Evolutionary conservation across 1,140 invertebrate species (phyloP), one percentile per base, ranked within the genome.

Genomic region (Tachypleus tridentatus): DNA sequence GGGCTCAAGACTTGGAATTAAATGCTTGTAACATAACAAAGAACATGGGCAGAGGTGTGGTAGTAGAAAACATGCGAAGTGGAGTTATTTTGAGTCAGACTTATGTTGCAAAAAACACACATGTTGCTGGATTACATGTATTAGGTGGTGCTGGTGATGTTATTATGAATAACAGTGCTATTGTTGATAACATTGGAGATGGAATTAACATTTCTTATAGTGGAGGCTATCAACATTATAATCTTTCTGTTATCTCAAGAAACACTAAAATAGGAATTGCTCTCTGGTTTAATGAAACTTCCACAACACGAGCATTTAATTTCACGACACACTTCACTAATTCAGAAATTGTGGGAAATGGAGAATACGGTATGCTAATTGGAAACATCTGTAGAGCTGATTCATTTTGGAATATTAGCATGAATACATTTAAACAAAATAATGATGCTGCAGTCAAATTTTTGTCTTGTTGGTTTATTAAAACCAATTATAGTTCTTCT

Each of bases 11-110:
- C 74, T 79, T 98, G 3, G 89, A 93, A 67, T 82, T 99, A 5
- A 88, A 86, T 0, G 85, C 89, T 68, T 89, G 89, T 11, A 83
- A 86, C 48, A 85, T 98, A 54, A 83, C 85, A 0, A 84, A 89
- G 70, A 99, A 99, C 76, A 88, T 88, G 71, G 96, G 96, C 2
- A 86, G 94, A 76, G 97, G 97, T 49, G 84, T 97, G 58, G 86
- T 83, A 4, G 83, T 89, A 5, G 89, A 96, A 75, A 90, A 90
- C 74, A 78, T 93, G 58, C 81, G 89, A 72, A 91, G 87, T 3
- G 85, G 86, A 69, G 72, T 93, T 6, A 85, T 90, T 75, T 81
- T 92, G 60, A 87, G 91, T 70, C 82, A 86, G 11, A 87, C 86
- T 2, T 86, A 85, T 0, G 82, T 97, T n/a, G 87, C 87, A 1